These are phyloP conservation scores for Cheiracanthium punctorium DNA, from an alignment of 2,888 invertebrate species.

Conservation along the genomic window DNA sequence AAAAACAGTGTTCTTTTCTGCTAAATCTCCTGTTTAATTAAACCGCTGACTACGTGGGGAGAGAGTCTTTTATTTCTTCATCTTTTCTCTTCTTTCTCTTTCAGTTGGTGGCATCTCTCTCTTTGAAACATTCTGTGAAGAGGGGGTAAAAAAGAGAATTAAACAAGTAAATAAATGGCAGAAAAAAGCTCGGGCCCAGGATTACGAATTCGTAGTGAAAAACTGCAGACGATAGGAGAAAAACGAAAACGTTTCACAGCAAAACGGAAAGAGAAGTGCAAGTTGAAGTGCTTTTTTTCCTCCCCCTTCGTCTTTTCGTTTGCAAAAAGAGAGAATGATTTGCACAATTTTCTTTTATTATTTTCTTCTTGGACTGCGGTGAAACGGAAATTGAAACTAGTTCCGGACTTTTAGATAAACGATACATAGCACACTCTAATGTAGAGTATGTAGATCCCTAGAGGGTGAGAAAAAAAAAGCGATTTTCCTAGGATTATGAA, in stretches of 20 bases:
- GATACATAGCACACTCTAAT: slow-evolving; percentile 14
- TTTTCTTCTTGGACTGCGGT: slow-evolving; percentile 35
- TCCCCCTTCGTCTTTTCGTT: background rate
- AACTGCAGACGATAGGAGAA: slow-evolving; percentile 15
- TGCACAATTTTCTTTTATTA: slow-evolving; percentile 56
- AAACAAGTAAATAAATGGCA: slow-evolving; percentile 44
- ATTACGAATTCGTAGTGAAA: slow-evolving; percentile 37
- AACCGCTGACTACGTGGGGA: slow-evolving; percentile 37
- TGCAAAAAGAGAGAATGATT: slow-evolving; percentile 54
- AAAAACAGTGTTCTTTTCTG: slow-evolving; percentile 45
- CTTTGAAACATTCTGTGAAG: slow-evolving; percentile 42
- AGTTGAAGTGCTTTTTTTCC: slow-evolving; percentile 10
- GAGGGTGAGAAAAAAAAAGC: background rate
- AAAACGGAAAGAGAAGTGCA: slow-evolving; percentile 40
- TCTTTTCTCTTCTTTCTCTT: slow-evolving; percentile 19
- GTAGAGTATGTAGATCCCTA: background rate
- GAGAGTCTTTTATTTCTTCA: slow-evolving; percentile 13
- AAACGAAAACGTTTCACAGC: slow-evolving; percentile 32
- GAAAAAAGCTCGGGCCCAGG: slow-evolving; percentile 39
- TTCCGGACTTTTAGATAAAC: slow-evolving; percentile 44
- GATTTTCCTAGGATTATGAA: too few species aligned
- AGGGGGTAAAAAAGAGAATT: slow-evolving; percentile 28
- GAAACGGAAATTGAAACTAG: slow-evolving; percentile 67
- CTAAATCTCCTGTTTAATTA: slow-evolving; percentile 65
- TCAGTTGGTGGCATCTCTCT: background rate